Conservation (phyloP, 2,797 vertebrate genomes). For the Choloepus didactylus region DNA sequence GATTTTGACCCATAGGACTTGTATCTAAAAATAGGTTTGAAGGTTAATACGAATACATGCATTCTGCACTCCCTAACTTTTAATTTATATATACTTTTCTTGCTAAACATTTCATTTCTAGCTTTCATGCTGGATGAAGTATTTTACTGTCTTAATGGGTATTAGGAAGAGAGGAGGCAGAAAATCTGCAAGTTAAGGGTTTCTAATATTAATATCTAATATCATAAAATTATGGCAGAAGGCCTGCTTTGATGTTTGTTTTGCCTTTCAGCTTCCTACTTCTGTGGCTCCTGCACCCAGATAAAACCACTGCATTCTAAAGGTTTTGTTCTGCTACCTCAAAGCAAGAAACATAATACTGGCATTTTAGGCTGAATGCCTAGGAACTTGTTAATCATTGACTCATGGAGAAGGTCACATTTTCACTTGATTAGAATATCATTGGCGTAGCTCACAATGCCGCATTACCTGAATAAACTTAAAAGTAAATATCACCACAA, state of each 20-base stretch:
- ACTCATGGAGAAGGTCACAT: slow-evolving; percentile 63
- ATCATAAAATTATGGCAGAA: slow-evolving; percentile 5
- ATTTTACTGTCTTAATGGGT: not conserved
- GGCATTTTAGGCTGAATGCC: slow-evolving; percentile 42
- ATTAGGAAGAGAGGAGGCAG: not conserved
- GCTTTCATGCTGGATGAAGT: not conserved
- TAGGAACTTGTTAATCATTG: slow-evolving; percentile 68
- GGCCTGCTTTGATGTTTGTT: not conserved
- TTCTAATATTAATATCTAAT: not conserved
- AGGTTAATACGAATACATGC: not conserved
- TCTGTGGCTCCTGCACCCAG: not conserved
- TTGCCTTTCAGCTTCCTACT: not conserved
- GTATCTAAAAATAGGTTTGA: not conserved
- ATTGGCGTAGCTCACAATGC: slow-evolving; percentile 1
- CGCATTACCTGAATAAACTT: not conserved
- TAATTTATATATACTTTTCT: not conserved
- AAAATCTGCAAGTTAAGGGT: slow-evolving; percentile 12
- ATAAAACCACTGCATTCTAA: not conserved
- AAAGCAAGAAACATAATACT: not conserved
- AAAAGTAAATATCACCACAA: not conserved
- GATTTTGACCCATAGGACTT: not conserved
- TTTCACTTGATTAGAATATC: slow-evolving; percentile 35
- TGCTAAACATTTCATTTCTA: slow-evolving; percentile 17
- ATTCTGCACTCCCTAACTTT: not conserved
- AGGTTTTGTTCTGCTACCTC: slow-evolving; percentile 41